phyloP scores from a whole-genome alignment of 2,797 vertebrate genomes.

The Netta rufina region DNA sequence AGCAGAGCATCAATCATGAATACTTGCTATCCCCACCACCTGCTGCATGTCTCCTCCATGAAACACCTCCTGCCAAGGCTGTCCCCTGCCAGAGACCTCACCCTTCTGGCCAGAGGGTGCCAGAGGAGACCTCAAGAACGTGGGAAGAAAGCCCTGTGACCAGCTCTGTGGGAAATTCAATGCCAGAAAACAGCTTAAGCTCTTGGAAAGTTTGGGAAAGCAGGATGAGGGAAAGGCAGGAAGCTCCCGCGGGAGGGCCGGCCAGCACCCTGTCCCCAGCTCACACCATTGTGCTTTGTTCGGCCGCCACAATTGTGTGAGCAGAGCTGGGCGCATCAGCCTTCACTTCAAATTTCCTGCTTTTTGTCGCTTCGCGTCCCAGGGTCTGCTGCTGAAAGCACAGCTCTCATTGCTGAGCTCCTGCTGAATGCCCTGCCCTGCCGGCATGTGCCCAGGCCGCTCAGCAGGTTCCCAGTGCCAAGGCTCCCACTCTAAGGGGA shows the following conservation, averaged over 20 bases:
- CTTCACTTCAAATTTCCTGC: constrained; percentile 55
- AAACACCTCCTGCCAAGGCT: neutral
- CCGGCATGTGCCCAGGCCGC: neutral
- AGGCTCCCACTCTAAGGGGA: neutral
- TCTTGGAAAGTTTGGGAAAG: neutral
- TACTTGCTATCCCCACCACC: neutral
- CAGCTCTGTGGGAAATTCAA: neutral
- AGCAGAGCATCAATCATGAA: neutral
- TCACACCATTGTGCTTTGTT: constrained; percentile 58
- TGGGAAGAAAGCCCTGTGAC: neutral
- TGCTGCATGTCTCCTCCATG: neutral
- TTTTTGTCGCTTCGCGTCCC: neutral
- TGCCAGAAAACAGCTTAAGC: neutral
- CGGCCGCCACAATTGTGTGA: neutral
- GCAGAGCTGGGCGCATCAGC: neutral
- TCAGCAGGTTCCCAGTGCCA: neutral
- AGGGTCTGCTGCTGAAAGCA: neutral
- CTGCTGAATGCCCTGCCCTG: neutral
- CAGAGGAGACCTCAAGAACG: neutral
- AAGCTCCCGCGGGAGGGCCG: constrained; percentile 26
- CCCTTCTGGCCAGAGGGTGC: neutral
- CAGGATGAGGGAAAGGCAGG: constrained; percentile 25
- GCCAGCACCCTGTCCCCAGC: constrained; percentile 13
- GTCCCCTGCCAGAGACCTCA: neutral
- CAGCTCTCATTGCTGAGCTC: neutral